Conservation (phyloP, 1,140 invertebrate species). For the Bombus balteatus region DNA sequence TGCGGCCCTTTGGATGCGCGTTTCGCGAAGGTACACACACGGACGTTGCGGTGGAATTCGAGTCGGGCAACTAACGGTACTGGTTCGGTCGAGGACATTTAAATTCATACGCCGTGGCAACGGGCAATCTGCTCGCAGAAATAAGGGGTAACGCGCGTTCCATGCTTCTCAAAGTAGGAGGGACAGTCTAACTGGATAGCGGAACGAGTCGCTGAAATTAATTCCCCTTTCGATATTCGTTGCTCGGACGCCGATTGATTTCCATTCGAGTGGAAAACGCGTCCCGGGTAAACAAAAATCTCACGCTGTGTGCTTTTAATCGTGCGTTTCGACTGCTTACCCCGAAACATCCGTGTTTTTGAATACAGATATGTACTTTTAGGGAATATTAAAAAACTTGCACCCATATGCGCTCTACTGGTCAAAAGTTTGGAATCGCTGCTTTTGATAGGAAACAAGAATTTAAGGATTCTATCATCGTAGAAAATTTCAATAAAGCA, state of each 20-base stretch:
- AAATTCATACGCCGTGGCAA: conserved; percentile 47
- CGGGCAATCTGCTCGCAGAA: conserved; percentile 43
- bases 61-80: no score
- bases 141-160: conserved; percentile 42
- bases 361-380: not conserved
- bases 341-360: not conserved
- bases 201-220: conserved; percentile 60
- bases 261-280: conserved; percentile 20
- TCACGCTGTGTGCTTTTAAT: not conserved
- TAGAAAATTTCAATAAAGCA: not conserved
- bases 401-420: no score
- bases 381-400: not conserved
- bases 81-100: conserved; percentile 21
- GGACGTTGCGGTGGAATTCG: not conserved
- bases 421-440: not conserved
- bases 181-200: conserved; percentile 63
- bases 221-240: conserved; percentile 52
- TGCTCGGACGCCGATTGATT: conserved; percentile 42
- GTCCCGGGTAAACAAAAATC: conserved; percentile 13
- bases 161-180: conserved; percentile 40
- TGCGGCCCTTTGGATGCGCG: not conserved
- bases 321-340: not conserved
- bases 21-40: not conserved
- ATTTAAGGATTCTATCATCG: not conserved
- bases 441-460: no score